phyloP scores from a whole-genome alignment of 2,797 vertebrate species.

The Discoglossus pictus region DNA sequence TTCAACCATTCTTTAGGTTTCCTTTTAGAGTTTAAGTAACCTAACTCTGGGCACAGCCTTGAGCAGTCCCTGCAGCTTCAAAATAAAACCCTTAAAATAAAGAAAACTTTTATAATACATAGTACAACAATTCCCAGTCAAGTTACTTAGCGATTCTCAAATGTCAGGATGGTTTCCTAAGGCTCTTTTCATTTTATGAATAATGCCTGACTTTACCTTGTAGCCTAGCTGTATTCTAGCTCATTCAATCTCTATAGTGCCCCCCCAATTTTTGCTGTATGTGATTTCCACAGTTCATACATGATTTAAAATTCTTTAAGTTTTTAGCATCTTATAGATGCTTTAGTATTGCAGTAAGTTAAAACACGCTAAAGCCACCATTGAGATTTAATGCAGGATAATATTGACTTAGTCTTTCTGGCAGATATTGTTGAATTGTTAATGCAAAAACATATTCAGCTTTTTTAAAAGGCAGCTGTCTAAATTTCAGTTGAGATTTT shows the following conservation, averaged over 20 bases:
- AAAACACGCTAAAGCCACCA: too few relatives aligned
- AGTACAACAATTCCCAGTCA: conserved; percentile 47
- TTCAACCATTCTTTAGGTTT: conserved; percentile 43
- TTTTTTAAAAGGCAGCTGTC: too few relatives aligned
- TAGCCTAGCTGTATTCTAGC: conserved; percentile 30
- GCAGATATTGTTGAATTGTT: too few relatives aligned
- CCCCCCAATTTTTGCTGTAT: conserved; percentile 15
- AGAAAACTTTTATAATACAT: conserved; percentile 48
- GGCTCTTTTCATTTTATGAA: conserved; percentile 46
- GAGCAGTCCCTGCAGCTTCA: conserved; percentile 45
- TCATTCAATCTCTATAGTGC: conserved; percentile 25
- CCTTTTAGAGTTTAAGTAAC: conserved; percentile 43
- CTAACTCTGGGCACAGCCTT: conserved; percentile 47
- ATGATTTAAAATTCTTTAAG: too few relatives aligned
- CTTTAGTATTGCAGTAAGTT: too few relatives aligned
- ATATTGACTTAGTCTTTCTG: too few relatives aligned
- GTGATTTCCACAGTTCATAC: background rate
- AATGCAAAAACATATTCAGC: too few relatives aligned
- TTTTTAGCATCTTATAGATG: too few relatives aligned
- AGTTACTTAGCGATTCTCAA: conserved; percentile 42
- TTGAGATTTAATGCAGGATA: too few relatives aligned
- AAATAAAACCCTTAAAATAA: conserved; percentile 49
- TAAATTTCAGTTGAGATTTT: too few relatives aligned
- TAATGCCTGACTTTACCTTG: conserved; percentile 45
- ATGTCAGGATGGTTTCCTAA: conserved; percentile 48